These are phyloP conservation scores for Orthosia cruda DNA, from an alignment of 2,888 invertebrate genomes.

Conservation along the genomic window DNA sequence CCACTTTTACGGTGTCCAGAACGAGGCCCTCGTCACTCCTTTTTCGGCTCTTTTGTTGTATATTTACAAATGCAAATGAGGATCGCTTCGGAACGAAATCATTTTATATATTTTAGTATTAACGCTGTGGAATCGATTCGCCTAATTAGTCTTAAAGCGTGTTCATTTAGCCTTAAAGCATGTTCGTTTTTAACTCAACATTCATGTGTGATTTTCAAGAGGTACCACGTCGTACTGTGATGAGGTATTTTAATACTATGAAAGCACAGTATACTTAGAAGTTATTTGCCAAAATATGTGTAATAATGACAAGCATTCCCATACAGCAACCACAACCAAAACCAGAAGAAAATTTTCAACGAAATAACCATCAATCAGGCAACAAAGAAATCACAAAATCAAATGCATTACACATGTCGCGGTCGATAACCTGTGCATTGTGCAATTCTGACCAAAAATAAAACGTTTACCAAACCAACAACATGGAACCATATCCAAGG, in stretches of 20 bases:
- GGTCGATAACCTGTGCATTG: too few relatives aligned
- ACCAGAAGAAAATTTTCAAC: too few relatives aligned
- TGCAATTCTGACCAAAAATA: too few relatives aligned
- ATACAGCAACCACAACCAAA: too few relatives aligned
- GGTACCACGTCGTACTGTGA: neutral
- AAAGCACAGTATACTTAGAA: neutral
- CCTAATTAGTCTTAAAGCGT: conserved; percentile 40
- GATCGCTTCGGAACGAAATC: conserved; percentile 62
- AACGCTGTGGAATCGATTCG: conserved; percentile 30
- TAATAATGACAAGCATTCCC: neutral
- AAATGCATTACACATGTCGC: too few relatives aligned
- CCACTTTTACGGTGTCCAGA: conserved; percentile 86
- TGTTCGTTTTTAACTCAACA: conserved; percentile 27
- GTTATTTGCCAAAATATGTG: neutral
- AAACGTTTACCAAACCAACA: too few relatives aligned
- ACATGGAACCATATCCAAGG: too few relatives aligned
- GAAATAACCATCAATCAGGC: too few relatives aligned
- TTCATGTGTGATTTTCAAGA: neutral
- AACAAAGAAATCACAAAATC: too few relatives aligned
- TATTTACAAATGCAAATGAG: conserved; percentile 84
- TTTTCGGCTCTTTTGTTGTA: conserved; percentile 80
- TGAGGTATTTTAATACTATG: neutral
- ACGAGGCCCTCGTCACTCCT: conserved; percentile 86
- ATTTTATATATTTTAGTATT: conserved; percentile 63
- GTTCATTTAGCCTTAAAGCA: too few relatives aligned